A percentile compares a stretch with the other conserved stretches of the same genome.
phyloP scores from a whole-genome alignment of 2,113 vertebrate species.

The Zingel zingel region DNA sequence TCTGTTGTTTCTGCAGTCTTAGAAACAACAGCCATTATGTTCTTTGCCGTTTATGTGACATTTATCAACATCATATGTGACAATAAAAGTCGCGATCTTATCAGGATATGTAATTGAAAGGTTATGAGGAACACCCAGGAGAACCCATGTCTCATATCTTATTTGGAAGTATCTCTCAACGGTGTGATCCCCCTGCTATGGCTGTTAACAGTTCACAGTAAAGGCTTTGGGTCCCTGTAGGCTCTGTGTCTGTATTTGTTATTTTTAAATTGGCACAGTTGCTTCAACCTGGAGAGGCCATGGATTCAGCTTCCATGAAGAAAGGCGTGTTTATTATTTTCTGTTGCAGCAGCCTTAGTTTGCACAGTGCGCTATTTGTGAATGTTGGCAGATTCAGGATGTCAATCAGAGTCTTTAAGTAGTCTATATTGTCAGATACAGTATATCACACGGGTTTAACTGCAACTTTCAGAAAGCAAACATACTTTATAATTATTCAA shows the following conservation, averaged over 20 bases:
- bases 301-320: slow-evolving; percentile 16
- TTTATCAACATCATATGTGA: slow-evolving; percentile 68
- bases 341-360: slow-evolving; percentile 15
- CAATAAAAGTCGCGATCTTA: slow-evolving; percentile 57
- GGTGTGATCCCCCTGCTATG: slow-evolving; percentile 47
- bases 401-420: slow-evolving; percentile 26
- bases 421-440: slow-evolving; percentile 20
- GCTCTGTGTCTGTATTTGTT: slow-evolving; percentile 62
- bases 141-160: slow-evolving; percentile 54
- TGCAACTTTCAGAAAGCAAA: slow-evolving; percentile 29
- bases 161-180: slow-evolving; percentile 63
- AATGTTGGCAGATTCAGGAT: slow-evolving; percentile 26
- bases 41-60: slow-evolving; percentile 60
- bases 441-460: slow-evolving; percentile 29
- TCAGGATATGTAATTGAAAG: slow-evolving; percentile 65
- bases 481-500: slow-evolving; percentile 36
- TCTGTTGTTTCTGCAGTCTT: slow-evolving; percentile 23
- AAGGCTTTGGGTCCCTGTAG: slow-evolving; percentile 58
- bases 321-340: slow-evolving; percentile 37
- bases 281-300: slow-evolving; percentile 52
- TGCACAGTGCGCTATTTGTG: slow-evolving; percentile 1
- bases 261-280: slow-evolving; percentile 59
- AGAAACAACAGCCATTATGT: slow-evolving; percentile 29
- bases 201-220: slow-evolving; percentile 44
- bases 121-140: slow-evolving; percentile 60